Base-by-base conservation (phyloP, 2,113 vertebrate genomes). In the Antechinus stuartii region DNA sequence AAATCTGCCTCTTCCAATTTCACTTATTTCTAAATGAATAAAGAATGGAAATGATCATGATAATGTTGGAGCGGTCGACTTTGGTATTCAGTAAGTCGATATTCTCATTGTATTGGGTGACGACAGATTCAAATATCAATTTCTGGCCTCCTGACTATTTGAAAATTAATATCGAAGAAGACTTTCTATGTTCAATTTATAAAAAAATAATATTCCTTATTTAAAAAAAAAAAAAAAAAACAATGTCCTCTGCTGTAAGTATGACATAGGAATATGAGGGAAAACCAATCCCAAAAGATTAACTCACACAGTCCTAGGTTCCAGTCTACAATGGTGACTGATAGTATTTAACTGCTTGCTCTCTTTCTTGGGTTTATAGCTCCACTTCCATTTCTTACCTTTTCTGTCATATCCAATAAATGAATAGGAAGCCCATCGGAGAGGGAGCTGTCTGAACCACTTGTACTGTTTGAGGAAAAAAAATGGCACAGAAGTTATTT, bases 391-490 rank as follows among this genome's bases (percentile, higher is more conserved):
- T 76, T 26, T 55, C 98, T 98, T 57, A 98, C 98, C 56, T 97
- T 95, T 89, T 35, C 26, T 9, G 54, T 84, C 0, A 96, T 93
- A 92, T 97, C 96, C 91, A 98, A 91, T 90, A 99, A 97, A 96
- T 98, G 99, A 94, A 97, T 96, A 1, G 98, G 99, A 5, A 98
- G 98, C n/a, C 98, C 99, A 0, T 99, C 99, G 0, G 99, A 99
- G 95, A 99, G 97, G 0, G 99, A 99, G 96, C 99, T 99, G 96
- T 99, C 98, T 0, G 99, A 99, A 53, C 99, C 99, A 30, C 99
- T 99, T 95, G 99, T 99, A 98, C 99, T 99, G 95, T 2, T 55
- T 91, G 0, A 27, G 54, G 46, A 53, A 98, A 97, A 92, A 92
- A 97, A 26, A 90, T 91, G 94, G 91, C 24, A 91, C 9, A 53